Base-by-base conservation (phyloP, 2,888 invertebrate genomes). In the Chorisops tibialis region DNA sequence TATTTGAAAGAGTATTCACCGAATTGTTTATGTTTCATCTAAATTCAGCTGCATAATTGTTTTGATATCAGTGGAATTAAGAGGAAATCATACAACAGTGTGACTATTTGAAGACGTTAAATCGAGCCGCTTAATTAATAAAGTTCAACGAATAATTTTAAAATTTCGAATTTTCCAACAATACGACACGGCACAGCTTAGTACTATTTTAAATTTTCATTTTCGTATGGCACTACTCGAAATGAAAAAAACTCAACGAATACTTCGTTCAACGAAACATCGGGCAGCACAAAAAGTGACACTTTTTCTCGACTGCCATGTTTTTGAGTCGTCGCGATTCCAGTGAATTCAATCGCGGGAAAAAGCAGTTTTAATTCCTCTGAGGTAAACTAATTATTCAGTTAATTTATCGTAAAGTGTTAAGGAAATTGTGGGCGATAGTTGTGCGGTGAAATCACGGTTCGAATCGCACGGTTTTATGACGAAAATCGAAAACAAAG, bases 271-370 rank as follows among this genome's bases (percentile, higher is more conserved):
- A 38, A 19, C 38, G 38, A 19, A 6, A 14, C 30, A 50, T 59
- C 59, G 41, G 59, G 59, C 49, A 59, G 24, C 12, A 21, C 59
- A 3, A 30, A 12, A 41, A 48, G 24, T 48, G 81, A 80, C 80
- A 65, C 52, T 54, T 62, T 65, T 76, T 75, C 30, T 74, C 74
- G 80, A 79, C 84, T 86, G 87, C 87, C 88, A 88, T 88, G 87
- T 87, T 87, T 86, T 85, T 84, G 47, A 62, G 63, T 64, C 63
- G 64, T 66, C 66, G 66, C 66, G 66, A 60, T 64, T 61, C 82
- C 82, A 84, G 83, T 84, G 85, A 85, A 86, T 85, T 86, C 24
- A 60, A 60, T 65, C 64, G 64, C 64, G 64, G 64, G 56, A 64
- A 62, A 64, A 64, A 64, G 51, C 61, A 62, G 49, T 60, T 59